Conservation (phyloP, 2,113 vertebrate genomes). For the Semnornis frantzii region DNA sequence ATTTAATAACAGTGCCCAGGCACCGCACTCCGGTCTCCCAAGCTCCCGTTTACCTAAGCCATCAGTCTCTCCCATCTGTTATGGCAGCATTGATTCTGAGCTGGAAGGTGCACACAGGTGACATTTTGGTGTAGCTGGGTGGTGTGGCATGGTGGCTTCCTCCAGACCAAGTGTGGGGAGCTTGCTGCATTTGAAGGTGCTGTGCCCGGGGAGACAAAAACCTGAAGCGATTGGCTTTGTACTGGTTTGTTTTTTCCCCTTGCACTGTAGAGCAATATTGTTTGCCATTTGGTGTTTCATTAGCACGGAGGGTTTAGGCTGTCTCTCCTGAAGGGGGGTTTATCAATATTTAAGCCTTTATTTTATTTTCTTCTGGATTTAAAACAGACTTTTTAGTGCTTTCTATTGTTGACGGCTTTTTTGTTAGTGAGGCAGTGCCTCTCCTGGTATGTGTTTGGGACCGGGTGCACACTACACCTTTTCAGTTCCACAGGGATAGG, state of each 20-base stretch:
- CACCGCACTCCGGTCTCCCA: fast-evolving
- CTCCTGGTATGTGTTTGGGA: slow-evolving; percentile 96
- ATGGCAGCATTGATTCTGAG: neutral
- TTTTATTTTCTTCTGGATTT: slow-evolving; percentile 62
- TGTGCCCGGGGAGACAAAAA: slow-evolving; percentile 17
- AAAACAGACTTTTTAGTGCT: slow-evolving; percentile 77
- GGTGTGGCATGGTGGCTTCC: neutral
- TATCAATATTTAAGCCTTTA: slow-evolving; percentile 72
- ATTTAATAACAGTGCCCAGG: neutral
- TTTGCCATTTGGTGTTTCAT: slow-evolving; percentile 60
- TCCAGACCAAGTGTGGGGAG: neutral
- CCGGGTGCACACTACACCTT: slow-evolving; percentile 95
- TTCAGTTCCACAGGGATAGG: slow-evolving; percentile 95
- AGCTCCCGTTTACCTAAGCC: neutral
- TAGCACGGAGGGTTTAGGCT: slow-evolving; percentile 57
- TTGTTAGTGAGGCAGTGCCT: slow-evolving; percentile 92
- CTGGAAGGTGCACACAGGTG: fast-evolving
- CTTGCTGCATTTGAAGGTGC: neutral
- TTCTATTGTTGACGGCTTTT: slow-evolving; percentile 85
- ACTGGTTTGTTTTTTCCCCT: slow-evolving; percentile 43
- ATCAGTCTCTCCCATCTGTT: neutral
- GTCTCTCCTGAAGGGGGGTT: slow-evolving; percentile 57
- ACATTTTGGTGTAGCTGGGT: neutral
- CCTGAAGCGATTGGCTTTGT: slow-evolving; percentile 56
- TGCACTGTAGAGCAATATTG: neutral